Percentiles rank a stretch among this genome's conserved stretches.
Evolutionary conservation across 2,113 vertebrate species (phyloP).

Genomic region (Ochotona princeps): DNA sequence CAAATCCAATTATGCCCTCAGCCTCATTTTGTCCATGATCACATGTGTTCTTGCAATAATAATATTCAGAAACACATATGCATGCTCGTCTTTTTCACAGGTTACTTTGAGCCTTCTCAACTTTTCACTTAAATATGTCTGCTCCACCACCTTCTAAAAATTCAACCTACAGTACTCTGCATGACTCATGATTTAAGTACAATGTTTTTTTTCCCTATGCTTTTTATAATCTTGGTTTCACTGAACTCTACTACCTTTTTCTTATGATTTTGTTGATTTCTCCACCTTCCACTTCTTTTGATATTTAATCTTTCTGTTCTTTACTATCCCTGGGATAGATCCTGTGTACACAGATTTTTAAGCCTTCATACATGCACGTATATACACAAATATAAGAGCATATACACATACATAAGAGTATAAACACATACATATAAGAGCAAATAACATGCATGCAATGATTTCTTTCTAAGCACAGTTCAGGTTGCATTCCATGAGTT

Average conservation of each 20-base stretch:
- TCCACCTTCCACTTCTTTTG: background rate
- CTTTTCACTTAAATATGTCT: background rate
- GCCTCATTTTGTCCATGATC: background rate
- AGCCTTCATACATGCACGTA: background rate
- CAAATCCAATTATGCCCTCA: background rate
- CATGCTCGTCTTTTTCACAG: background rate
- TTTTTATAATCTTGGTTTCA: conserved; percentile 2
- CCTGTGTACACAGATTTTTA: background rate
- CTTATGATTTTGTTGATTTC: background rate
- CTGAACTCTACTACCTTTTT: background rate
- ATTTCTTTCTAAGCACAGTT: background rate
- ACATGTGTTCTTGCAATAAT: background rate
- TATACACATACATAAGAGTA: background rate
- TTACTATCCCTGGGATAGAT: background rate
- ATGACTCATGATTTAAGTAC: background rate
- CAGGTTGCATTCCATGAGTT: background rate
- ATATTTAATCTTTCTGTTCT: background rate
- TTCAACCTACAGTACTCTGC: background rate
- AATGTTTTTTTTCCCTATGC: background rate
- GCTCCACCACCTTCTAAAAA: background rate
- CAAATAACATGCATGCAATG: background rate
- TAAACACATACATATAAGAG: background rate
- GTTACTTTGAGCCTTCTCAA: background rate
- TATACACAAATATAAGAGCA: background rate
- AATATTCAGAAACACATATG: background rate